Conservation (phyloP, 1,140 invertebrate genomes). For the Sarcophaga peregrina region DNA sequence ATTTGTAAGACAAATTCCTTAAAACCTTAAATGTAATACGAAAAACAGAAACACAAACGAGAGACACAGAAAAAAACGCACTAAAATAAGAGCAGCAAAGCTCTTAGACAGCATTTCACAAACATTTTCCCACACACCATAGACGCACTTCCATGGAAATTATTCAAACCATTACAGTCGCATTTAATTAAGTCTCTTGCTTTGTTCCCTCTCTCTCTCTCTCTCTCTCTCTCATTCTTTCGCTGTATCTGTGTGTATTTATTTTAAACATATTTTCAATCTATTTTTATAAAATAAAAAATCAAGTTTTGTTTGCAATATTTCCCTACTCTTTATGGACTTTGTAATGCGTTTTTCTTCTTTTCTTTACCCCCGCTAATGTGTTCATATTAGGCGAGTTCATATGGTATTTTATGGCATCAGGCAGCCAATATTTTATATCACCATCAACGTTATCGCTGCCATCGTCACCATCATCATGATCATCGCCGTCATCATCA, state of each 20-base stretch:
- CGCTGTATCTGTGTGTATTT: background rate
- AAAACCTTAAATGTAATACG: background rate
- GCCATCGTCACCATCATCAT: background rate
- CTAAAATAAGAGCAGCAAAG: too few species aligned
- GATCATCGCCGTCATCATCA: background rate
- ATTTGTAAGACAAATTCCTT: slow-evolving; percentile 2
- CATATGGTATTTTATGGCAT: too few species aligned
- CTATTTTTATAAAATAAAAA: background rate
- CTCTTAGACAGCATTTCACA: background rate
- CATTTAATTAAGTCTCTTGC: too few species aligned
- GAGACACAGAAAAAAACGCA: too few species aligned
- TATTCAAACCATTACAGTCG: background rate
- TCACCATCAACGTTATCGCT: background rate
- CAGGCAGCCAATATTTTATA: too few species aligned
- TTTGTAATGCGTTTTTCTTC: too few species aligned
- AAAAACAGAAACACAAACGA: too few species aligned
- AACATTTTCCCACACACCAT: slow-evolving; percentile 14
- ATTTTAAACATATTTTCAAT: background rate
- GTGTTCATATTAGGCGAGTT: too few species aligned
- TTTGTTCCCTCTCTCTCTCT: too few species aligned
- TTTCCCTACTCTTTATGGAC: too few species aligned
- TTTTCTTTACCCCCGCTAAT: too few species aligned
- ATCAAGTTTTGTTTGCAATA: background rate
- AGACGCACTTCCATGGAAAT: background rate
- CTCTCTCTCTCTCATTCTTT: too few species aligned